A percentile compares a stretch with the other conserved stretches of the same genome.
These are phyloP conservation scores for Enteromius argenteus DNA, from an alignment of 2,797 vertebrate genomes.

Conservation along the genomic window DNA sequence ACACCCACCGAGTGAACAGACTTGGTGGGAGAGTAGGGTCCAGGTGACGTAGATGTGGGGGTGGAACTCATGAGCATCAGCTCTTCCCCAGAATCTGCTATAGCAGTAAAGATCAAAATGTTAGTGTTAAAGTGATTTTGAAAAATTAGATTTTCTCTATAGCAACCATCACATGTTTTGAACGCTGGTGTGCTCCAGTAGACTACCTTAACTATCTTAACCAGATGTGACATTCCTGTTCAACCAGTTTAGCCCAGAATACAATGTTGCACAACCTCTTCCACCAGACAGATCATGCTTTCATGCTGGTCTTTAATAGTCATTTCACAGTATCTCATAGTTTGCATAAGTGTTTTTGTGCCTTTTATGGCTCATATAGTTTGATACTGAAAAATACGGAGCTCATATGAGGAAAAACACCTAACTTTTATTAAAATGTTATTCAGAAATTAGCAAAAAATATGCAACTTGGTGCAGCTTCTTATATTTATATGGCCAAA, in stretches of 20 bases:
- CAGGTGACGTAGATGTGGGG: conserved; percentile 87
- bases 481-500: background rate
- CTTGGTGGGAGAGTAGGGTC: conserved; percentile 89
- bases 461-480: background rate
- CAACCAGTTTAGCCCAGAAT: background rate
- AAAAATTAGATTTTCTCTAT: background rate
- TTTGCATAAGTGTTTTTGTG: background rate
- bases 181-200: background rate
- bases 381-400: background rate
- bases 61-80: conserved; percentile 84
- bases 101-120: background rate
- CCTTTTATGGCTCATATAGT: background rate
- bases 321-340: background rate
- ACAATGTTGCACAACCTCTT: background rate
- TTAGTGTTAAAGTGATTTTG: background rate
- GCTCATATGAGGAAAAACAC: background rate
- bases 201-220: background rate
- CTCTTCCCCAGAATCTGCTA: conserved; percentile 87
- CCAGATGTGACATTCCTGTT: background rate
- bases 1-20: conserved; percentile 88
- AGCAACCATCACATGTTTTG: background rate
- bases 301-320: background rate
- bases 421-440: no score
- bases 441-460: background rate
- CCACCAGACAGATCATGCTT: background rate